Percentiles rank a stretch among this genome's conserved stretches.
Evolutionary conservation across 2,113 vertebrate genomes (phyloP).

Genomic region (Eurypyga helias): DNA sequence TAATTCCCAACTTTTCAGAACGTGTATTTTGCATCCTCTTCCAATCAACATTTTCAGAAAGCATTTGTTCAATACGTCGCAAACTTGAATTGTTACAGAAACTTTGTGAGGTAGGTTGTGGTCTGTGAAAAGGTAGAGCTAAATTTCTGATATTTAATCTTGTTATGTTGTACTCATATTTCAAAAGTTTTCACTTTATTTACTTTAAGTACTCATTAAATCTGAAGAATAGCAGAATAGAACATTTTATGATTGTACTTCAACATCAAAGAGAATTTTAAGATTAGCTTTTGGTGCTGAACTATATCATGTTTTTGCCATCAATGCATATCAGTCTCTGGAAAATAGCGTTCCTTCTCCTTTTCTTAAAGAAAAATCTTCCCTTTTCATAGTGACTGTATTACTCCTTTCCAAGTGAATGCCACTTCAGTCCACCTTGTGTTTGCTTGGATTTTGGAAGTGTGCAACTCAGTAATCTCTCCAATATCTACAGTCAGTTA

Average conservation of each 20-base stretch:
- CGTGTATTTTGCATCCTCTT: constrained; percentile 96
- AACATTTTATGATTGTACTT: background rate
- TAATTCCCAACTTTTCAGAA: constrained; percentile 95
- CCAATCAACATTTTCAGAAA: constrained; percentile 93
- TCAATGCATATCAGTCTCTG: background rate
- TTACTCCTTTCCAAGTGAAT: background rate
- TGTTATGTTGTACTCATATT: constrained; percentile 11
- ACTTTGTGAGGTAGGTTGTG: constrained; percentile 86
- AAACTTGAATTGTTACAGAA: constrained; percentile 92
- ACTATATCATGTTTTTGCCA: background rate
- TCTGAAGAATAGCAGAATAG: background rate
- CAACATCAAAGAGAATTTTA: constrained; percentile 4
- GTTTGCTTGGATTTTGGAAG: background rate
- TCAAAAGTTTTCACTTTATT: constrained; percentile 30
- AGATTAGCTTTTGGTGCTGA: background rate
- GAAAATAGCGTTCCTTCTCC: background rate
- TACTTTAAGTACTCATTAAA: constrained; percentile 6
- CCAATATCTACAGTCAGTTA: background rate
- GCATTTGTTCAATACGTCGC: constrained; percentile 85
- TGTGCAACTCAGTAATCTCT: background rate
- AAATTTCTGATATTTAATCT: constrained; percentile 27
- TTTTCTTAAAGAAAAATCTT: constrained; percentile 6
- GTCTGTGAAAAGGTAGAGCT: background rate
- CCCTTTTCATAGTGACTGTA: background rate
- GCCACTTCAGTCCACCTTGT: background rate